Conservation (phyloP, 2,888 invertebrate species). For the Oxycera nigricornis region DNA sequence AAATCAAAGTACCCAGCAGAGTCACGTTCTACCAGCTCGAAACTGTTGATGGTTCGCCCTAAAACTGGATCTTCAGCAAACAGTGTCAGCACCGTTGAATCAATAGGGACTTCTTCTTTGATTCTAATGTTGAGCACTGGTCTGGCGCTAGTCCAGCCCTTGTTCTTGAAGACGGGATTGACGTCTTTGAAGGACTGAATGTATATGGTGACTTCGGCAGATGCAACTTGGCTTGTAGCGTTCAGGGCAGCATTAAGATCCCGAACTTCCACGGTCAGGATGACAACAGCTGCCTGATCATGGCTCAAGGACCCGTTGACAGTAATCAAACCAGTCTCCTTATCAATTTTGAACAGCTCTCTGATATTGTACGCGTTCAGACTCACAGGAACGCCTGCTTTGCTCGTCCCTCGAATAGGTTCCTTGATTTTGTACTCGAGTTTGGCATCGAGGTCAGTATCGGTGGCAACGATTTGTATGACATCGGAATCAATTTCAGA, state of each 20-base stretch:
- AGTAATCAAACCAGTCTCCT: conserved; percentile 71
- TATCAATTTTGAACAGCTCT: conserved; percentile 73
- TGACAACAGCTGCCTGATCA: conserved; percentile 76
- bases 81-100: conserved; percentile 73
- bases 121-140: conserved; percentile 72
- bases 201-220: conserved; percentile 76
- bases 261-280: conserved; percentile 73
- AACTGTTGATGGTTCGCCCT: conserved; percentile 68
- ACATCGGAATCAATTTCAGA: conserved; percentile 70
- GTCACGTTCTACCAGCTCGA: conserved; percentile 66
- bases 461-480: conserved; percentile 71
- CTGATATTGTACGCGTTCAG: conserved; percentile 70
- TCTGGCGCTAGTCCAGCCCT: conserved; percentile 75
- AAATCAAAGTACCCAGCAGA: conserved; percentile 65
- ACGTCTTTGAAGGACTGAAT: conserved; percentile 79
- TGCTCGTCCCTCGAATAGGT: conserved; percentile 74
- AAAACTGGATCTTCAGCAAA: conserved; percentile 76
- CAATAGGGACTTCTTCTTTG: conserved; percentile 79
- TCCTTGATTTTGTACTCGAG: conserved; percentile 74
- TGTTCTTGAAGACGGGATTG: conserved; percentile 75
- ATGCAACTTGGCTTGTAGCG: conserved; percentile 69
- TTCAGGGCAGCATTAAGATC: conserved; percentile 75
- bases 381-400: conserved; percentile 75
- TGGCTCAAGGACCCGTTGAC: conserved; percentile 75
- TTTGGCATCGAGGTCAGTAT: conserved; percentile 74